Evolutionary conservation across 2,888 invertebrate genomes (phyloP), one percentile per base, ranked within the genome.

Genomic region (Pollenia labialis): DNA sequence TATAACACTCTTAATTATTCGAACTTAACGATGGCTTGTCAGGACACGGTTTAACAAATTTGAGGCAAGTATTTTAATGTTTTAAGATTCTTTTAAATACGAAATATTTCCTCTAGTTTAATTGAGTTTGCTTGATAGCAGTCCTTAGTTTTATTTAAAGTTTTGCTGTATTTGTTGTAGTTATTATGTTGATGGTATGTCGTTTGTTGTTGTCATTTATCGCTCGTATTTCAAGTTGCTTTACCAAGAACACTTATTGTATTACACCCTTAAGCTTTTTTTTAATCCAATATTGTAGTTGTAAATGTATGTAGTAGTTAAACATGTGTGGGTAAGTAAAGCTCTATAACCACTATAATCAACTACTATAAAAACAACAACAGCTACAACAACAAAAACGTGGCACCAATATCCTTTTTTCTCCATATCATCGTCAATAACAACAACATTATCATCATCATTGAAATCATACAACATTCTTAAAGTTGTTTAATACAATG

Each of bases 261-360:
- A 72, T 83, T 71, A 64, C 64, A 58, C 71, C 83, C 83, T 76
- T n/a, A 71, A 76, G 71, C 56, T 71, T 32, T 58, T 42, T 9
- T 62, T 23, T 23, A 23, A 16, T 32, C 12, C 6, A 4, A 11
- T 42, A n/a, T 11, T 64, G 64, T 23, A 46, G 46, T 46, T 18
- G 44, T 2, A 9, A 50, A 32, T 32, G 32, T 32, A 32, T 32
- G 32, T 50, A 14, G 3, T 18, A 14, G 3, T 18, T 50, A 14
- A n/a, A 14, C 32, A 14, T 32, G 58, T 58, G 56, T 71, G 10
- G 71, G 8, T 18, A n/a, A 54, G 68, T 46, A 60, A 46, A 76
- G 69, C 66, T 82, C 74, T 68, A 68, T 76, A 76, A 76, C 71
- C 62, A 71, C 75, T 71, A 71, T 71, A 76, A 83, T 76, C 71